These are phyloP conservation scores for Theocolax elegans DNA, from an alignment of 1,140 invertebrate genomes.

Conservation along the genomic window DNA sequence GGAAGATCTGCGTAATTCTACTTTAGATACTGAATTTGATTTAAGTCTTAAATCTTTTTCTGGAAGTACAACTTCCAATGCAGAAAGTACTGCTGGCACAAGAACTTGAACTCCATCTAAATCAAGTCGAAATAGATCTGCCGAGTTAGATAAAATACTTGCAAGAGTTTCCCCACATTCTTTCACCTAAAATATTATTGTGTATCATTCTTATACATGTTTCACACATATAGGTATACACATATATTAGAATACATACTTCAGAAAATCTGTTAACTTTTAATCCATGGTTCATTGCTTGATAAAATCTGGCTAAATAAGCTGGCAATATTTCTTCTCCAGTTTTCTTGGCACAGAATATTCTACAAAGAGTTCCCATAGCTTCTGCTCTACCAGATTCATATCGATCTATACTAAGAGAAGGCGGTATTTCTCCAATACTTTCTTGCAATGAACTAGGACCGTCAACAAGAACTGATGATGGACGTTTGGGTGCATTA, in stretches of 20 bases:
- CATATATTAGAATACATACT: too few species aligned
- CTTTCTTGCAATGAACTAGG: conserved; percentile 68
- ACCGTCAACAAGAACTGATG: conserved; percentile 65
- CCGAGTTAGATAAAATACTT: conserved; percentile 84
- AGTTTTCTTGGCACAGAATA: conserved; percentile 96
- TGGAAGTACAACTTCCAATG: conserved; percentile 87
- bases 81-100: conserved; percentile 88
- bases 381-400: conserved; percentile 93
- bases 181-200: conserved; percentile 57
- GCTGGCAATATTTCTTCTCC: conserved; percentile 94
- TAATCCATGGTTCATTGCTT: conserved; percentile 89
- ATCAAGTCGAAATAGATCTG: conserved; percentile 87
- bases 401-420: conserved; percentile 75
- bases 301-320: conserved; percentile 95
- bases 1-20: conserved; percentile 87
- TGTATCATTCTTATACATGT: not conserved
- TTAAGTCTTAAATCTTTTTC: conserved; percentile 80
- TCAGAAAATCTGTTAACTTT: conserved; percentile 68
- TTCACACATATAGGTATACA: too few species aligned
- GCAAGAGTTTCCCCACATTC: conserved; percentile 80
- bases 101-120: conserved; percentile 92
- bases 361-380: conserved; percentile 91
- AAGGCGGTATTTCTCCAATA: conserved; percentile 62
- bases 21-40: conserved; percentile 73
- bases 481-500: conserved; percentile 67